Evolutionary conservation across 2,888 invertebrate species (phyloP).

Genomic region (Tiliacea aurago): DNA sequence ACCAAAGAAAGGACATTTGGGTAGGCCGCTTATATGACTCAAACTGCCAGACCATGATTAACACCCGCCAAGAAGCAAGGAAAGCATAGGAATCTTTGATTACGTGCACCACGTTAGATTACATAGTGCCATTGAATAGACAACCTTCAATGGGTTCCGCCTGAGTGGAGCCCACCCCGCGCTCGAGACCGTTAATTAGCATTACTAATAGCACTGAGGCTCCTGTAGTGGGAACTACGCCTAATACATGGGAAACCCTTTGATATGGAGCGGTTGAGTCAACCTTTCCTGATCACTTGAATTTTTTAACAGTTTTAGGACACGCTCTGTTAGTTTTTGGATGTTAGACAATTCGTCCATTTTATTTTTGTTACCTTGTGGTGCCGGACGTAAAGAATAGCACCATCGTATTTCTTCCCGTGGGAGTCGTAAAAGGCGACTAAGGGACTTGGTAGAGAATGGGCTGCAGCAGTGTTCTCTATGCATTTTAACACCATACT

Average conservation of each 20-base stretch:
- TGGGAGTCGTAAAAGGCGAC: too few species aligned
- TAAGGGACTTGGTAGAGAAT: too few species aligned
- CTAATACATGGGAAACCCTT: slow-evolving; percentile 39
- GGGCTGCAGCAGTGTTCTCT: too few species aligned
- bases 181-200: slow-evolving; percentile 70
- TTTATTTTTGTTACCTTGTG: too few species aligned
- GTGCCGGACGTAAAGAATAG: too few species aligned
- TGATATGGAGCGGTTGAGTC: slow-evolving; percentile 19
- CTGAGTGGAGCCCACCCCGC: slow-evolving; percentile 56
- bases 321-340: background rate
- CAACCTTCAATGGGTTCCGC: slow-evolving; percentile 52
- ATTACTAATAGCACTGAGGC: slow-evolving; percentile 70
- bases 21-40: too few species aligned
- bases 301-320: slow-evolving; percentile 38
- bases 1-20: too few species aligned
- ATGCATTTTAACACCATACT: too few species aligned
- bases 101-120: slow-evolving; percentile 54
- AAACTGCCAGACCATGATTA: too few species aligned
- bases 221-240: slow-evolving; percentile 45
- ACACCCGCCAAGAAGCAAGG: too few species aligned
- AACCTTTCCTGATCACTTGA: slow-evolving; percentile 28
- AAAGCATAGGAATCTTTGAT: slow-evolving; percentile 55
- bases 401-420: too few species aligned
- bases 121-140: slow-evolving; percentile 64
- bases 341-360: background rate